Evolutionary conservation across 2,113 vertebrate species (phyloP).

Genomic region (Tragelaphus strepsiceros): DNA sequence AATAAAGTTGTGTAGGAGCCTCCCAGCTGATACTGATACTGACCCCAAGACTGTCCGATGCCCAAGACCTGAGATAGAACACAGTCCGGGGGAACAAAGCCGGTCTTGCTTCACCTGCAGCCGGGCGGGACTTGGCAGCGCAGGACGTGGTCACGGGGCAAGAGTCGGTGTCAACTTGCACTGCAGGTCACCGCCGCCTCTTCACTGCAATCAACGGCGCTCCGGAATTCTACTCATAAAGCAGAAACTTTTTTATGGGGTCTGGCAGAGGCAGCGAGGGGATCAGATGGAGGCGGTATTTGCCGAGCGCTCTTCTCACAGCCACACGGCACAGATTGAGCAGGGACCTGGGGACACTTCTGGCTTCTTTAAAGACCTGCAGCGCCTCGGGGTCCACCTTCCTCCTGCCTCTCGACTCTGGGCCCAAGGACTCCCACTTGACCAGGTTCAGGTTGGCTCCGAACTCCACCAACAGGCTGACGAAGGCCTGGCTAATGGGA

Average conservation of each 20-base stretch:
- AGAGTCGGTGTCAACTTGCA: background rate
- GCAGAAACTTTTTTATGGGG: constrained; percentile 88
- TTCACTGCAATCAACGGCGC: background rate
- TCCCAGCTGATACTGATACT: background rate
- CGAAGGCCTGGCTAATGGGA: constrained; percentile 72
- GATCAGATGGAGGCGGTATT: constrained; percentile 85
- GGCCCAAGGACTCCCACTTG: constrained; percentile 82
- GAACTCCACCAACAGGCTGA: constrained; percentile 90
- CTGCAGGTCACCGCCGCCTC: background rate
- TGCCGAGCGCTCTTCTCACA: constrained; percentile 87
- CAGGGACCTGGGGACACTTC: constrained; percentile 84
- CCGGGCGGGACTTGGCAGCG: background rate
- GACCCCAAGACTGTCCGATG: background rate
- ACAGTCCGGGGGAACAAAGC: constrained; percentile 14
- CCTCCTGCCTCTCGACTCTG: constrained; percentile 80
- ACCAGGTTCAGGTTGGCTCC: constrained; percentile 89
- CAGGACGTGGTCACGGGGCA: background rate
- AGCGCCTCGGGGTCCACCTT: constrained; percentile 89
- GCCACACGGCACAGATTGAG: constrained; percentile 88
- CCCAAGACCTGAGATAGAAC: background rate
- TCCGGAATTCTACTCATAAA: constrained; percentile 78
- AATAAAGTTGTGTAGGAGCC: background rate
- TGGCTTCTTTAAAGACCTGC: constrained; percentile 86
- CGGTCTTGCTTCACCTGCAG: background rate
- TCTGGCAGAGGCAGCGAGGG: constrained; percentile 87